Conservation (phyloP, 1,140 invertebrate species). For the Trichonephila clavata region DNA sequence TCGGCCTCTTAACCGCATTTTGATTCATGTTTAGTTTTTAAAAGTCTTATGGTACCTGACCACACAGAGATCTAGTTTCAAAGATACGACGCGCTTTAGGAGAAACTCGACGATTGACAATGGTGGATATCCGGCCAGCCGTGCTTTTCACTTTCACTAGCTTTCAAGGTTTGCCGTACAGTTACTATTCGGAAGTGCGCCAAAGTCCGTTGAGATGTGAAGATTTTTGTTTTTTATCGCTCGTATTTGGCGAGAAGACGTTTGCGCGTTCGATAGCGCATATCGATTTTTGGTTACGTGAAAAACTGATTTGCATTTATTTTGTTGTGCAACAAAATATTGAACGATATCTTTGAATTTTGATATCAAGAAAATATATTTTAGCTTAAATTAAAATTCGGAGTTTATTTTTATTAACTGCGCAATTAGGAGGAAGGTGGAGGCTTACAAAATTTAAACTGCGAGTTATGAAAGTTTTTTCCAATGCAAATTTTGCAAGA, state of each 20-base stretch:
- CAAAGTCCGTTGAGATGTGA: not conserved
- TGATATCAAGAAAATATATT: too few species aligned
- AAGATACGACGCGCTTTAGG: not conserved
- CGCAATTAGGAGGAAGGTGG: too few species aligned
- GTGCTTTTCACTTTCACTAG: not conserved
- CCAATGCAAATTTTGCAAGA: too few species aligned
- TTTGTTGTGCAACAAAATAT: too few species aligned
- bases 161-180: conserved; percentile 18
- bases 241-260: not conserved
- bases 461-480: too few species aligned
- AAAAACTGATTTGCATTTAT: too few species aligned
- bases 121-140: not conserved
- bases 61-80: not conserved
- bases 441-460: too few species aligned
- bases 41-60: not conserved
- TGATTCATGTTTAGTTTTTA: not conserved
- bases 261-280: too few species aligned
- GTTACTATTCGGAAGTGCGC: not conserved
- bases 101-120: not conserved
- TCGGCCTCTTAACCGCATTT: conserved; percentile 11
- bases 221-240: not conserved
- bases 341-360: too few species aligned
- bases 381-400: too few species aligned
- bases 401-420: too few species aligned
- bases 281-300: too few species aligned